Evolutionary conservation across 2,888 invertebrate species (phyloP).

Genomic region (Oscheius onirici): DNA sequence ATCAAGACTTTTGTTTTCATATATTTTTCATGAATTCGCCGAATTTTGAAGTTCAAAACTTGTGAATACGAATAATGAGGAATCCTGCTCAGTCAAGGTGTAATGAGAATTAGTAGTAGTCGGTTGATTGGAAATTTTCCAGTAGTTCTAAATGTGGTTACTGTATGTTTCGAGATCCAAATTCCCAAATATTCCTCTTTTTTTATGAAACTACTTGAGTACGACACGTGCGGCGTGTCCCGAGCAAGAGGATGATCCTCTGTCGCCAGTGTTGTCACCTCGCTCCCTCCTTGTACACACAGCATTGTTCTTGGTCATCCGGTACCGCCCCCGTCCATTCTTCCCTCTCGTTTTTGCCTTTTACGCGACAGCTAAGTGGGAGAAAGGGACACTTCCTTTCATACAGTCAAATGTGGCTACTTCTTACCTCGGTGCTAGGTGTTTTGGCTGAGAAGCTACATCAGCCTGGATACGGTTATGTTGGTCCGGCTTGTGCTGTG

Average conservation of each 20-base stretch:
- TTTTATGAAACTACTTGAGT: no score
- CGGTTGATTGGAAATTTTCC: no score
- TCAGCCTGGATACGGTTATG: slow-evolving; percentile 72
- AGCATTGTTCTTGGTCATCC: slow-evolving; percentile 31
- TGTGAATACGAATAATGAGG: no score
- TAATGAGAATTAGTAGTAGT: no score
- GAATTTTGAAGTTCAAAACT: no score
- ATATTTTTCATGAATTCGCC: no score
- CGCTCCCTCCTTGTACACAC: slow-evolving; percentile 9
- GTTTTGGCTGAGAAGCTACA: background rate
- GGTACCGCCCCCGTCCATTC: slow-evolving; percentile 6
- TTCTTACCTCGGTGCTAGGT: background rate
- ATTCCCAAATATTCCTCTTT: no score
- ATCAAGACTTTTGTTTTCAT: no score
- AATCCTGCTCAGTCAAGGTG: no score
- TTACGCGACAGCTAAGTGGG: no score
- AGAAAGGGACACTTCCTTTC: background rate
- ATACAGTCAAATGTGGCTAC: slow-evolving; percentile 11
- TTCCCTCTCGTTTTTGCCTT: slow-evolving; percentile 10
- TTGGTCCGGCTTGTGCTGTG: slow-evolving; percentile 56
- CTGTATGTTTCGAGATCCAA: no score
- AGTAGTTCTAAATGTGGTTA: no score
- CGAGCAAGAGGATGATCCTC: slow-evolving; percentile 17
- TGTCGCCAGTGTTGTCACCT: slow-evolving; percentile 24
- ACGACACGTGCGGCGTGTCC: slow-evolving; percentile 1